phyloP scores from a whole-genome alignment of 2,797 vertebrate genomes.

The Danio choprae region DNA sequence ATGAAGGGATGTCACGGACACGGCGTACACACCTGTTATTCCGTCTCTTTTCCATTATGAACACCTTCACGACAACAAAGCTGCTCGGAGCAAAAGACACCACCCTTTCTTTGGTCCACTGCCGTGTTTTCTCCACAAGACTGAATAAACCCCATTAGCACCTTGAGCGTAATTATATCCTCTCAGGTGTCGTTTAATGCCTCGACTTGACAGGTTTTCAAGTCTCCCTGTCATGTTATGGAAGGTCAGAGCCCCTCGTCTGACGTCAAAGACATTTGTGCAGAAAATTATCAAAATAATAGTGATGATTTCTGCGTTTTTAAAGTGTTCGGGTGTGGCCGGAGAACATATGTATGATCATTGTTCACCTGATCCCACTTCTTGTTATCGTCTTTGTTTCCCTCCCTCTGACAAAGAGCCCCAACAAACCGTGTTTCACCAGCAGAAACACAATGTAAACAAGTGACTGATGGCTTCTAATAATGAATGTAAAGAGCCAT shows the following conservation, averaged over 20 bases:
- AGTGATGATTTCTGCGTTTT: conserved; percentile 31
- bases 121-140: conserved; percentile 65
- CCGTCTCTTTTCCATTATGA: conserved; percentile 57
- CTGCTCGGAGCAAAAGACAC: conserved; percentile 61
- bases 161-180: conserved; percentile 80
- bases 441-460: conserved; percentile 67
- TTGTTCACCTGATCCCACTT: conserved; percentile 60
- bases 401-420: conserved; percentile 64
- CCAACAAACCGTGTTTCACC: conserved; percentile 62
- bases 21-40: conserved; percentile 65
- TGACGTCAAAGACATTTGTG: conserved; percentile 50
- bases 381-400: conserved; percentile 63
- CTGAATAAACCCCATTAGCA: conserved; percentile 81
- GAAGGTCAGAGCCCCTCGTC: conserved; percentile 55
- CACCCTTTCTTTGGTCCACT: conserved; percentile 63
- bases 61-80: conserved; percentile 64
- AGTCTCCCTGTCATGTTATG: conserved; percentile 63
- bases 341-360: conserved; percentile 46
- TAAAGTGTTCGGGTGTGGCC: conserved; percentile 43
- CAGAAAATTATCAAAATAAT: conserved; percentile 21
- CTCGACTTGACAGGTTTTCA: conserved; percentile 63
- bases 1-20: conserved; percentile 64
- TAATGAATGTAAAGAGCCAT: conserved; percentile 69
- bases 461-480: conserved; percentile 66
- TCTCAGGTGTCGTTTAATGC: conserved; percentile 79